Base-by-base conservation (phyloP, 2,113 vertebrate genomes). In the Philantomba maxwellii region DNA sequence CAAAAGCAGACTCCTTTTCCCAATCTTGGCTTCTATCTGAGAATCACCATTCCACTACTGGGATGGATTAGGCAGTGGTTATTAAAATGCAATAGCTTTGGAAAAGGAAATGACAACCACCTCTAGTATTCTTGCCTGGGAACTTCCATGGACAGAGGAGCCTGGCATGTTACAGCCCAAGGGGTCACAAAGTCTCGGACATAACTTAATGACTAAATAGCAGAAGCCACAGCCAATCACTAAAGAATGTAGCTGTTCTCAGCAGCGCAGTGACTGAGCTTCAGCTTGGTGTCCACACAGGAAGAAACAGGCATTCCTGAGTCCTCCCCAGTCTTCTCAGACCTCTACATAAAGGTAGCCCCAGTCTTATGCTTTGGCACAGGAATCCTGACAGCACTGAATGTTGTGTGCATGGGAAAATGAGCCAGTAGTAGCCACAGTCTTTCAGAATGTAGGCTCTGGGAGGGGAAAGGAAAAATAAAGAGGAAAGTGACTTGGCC, bases 21-120 rank as follows among this genome's bases (percentile, higher is more conserved):
- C n/a, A 81, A 45, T 77, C 89, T 77, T 25, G 92, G 55, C 33
- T 12, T 94, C 78, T 95, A 58, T 89, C 75, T 85, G 23, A 85
- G 82, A 91, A 87, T 88, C 85, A 94, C 53, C 30, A 60, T 87
- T 89, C 55, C 14, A 62, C 15, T 33, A 87, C 80, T 43, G n/a
- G 28, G 39, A 26, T 95, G 53, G 39, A 92, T 97, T 92, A 96
- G 15, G 43, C 43, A 88, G 51, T 16, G 16, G 43, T 81, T 97
- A 95, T 95, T 97, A 94, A 92, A 95, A 82, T 86, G 93, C 64
- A 82, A 64, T 62, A 21, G 8, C 15, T 70, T 36, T 70, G 64
- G n/a, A 36, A 36, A 70, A 70, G 17, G 9, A 36, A 70, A 21
- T 70, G 64, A 36, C n/a, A 70, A 11, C 11, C n/a, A 9, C 16